Conservation (phyloP, 2,888 invertebrate species). For the Tolmerus cingulatus region DNA sequence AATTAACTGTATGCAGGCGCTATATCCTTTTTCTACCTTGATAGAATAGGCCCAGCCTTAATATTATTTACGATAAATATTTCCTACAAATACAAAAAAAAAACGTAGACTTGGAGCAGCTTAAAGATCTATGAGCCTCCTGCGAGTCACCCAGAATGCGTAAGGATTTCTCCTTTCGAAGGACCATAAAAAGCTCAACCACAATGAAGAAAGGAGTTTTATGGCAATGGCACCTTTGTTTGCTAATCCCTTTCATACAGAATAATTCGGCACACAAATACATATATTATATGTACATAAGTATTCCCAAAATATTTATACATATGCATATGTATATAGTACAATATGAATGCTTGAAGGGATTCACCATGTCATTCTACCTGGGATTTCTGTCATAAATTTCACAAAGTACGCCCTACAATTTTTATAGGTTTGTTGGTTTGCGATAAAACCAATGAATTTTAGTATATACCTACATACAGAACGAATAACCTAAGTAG, state of each 20-base stretch:
- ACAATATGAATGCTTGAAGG: neutral
- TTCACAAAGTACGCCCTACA: conserved; percentile 3
- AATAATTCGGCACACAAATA: neutral
- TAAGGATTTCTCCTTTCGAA: neutral
- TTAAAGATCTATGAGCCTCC: neutral
- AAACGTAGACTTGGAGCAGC: neutral
- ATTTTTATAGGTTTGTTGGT: conserved; percentile 13
- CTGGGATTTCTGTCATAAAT: conserved; percentile 21
- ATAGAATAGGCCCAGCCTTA: neutral
- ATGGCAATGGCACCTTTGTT: neutral
- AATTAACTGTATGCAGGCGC: neutral
- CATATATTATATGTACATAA: too few relatives aligned
- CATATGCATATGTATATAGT: too few relatives aligned
- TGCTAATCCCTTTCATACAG: conserved; percentile 1
- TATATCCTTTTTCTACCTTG: neutral
- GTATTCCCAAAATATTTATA: neutral
- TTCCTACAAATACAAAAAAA: neutral
- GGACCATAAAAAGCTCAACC: neutral
- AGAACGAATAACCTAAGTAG: neutral
- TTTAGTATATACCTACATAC: neutral
- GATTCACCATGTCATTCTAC: neutral
- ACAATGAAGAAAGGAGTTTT: neutral
- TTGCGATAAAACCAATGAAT: neutral
- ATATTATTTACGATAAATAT: conserved; percentile 20
- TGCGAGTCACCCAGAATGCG: neutral